A percentile compares a stretch with the other conserved stretches of the same genome.
Conservation (phyloP, 2,113 vertebrate species). For the Phoxinus phoxinus region DNA sequence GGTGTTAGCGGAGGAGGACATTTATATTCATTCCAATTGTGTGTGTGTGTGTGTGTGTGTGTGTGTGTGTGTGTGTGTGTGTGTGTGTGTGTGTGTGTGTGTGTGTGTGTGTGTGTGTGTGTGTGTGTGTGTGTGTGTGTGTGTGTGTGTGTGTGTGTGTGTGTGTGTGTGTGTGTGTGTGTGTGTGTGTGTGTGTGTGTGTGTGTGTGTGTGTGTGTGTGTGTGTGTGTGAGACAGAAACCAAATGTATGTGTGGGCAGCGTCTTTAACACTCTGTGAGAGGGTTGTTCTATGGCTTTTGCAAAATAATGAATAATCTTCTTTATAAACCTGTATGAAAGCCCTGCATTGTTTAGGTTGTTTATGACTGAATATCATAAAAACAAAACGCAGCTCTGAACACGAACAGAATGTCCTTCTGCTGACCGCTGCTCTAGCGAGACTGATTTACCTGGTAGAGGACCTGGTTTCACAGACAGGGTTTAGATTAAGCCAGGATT, state of each 20-base stretch:
- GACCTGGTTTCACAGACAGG: not conserved
- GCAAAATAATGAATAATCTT: not conserved
- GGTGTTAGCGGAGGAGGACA: not conserved
- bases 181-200: slow-evolving; percentile 30
- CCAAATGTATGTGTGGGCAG: slow-evolving; percentile 3
- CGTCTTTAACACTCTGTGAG: not conserved
- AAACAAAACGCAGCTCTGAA: not conserved
- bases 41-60: slow-evolving; percentile 25
- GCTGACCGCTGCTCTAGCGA: not conserved
- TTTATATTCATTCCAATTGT: slow-evolving; percentile 31
- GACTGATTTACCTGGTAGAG: not conserved
- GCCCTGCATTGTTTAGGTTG: not conserved
- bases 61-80: slow-evolving; percentile 16
- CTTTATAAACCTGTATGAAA: not conserved
- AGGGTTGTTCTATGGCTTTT: slow-evolving; percentile 4
- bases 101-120: slow-evolving; percentile 16
- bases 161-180: slow-evolving; percentile 8
- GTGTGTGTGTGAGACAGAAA: not conserved
- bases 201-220: slow-evolving; percentile 30
- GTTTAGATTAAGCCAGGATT: no score
- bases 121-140: slow-evolving; percentile 16
- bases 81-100: slow-evolving; percentile 16
- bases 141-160: slow-evolving; percentile 16
- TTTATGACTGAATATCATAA: not conserved
- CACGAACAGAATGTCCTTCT: not conserved